These are phyloP conservation scores for Lycaon pictus DNA, from an alignment of 2,113 vertebrate genomes.

Conservation along the genomic window DNA sequence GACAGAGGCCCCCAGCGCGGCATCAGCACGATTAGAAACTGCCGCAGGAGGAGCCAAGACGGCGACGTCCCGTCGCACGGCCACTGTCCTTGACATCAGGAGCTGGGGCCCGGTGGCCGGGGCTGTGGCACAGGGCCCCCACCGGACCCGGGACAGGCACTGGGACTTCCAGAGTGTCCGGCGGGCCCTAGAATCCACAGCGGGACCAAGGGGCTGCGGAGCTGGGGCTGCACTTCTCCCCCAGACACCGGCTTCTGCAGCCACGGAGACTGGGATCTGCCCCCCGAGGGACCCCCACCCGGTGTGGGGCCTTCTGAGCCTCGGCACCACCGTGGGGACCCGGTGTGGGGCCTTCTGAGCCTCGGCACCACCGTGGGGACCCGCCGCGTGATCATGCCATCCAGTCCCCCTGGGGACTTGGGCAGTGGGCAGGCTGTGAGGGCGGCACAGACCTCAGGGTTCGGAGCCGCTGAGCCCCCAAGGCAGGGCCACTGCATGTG, in stretches of 20 bases:
- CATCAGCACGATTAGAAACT: neutral
- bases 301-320: neutral
- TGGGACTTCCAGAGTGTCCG: neutral
- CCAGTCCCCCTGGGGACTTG: neutral
- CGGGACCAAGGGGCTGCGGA: neutral
- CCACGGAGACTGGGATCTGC: accelerated
- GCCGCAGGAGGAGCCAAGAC: too few species aligned
- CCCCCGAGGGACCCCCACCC: accelerated
- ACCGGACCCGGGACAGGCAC: accelerated
- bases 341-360: neutral
- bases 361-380: neutral
- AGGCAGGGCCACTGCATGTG: accelerated
- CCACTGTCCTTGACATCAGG: too few species aligned
- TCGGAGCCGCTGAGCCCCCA: too few species aligned
- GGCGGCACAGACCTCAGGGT: neutral
- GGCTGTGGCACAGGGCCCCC: neutral
- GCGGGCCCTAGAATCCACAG: neutral
- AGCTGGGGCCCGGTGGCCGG: too few species aligned
- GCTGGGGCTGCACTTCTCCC: accelerated
- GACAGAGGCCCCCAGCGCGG: neutral
- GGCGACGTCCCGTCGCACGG: too few species aligned
- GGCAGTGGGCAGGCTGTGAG: neutral
- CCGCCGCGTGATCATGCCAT: accelerated
- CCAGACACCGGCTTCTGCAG: neutral
- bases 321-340: neutral